Evolutionary conservation across 1,140 invertebrate species (phyloP).

Genomic region (Brachystomella parvula): DNA sequence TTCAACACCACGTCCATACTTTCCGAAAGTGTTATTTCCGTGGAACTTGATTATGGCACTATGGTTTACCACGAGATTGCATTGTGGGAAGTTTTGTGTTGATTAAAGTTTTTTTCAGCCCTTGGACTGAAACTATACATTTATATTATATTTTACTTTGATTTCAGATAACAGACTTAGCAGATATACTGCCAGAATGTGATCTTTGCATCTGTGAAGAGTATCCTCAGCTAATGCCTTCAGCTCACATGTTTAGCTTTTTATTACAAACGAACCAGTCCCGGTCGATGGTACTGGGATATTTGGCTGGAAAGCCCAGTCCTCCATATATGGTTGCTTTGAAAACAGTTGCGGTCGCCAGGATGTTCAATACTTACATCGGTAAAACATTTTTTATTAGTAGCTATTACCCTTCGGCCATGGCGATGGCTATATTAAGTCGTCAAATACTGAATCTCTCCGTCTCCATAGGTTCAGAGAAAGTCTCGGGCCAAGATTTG

Average conservation of each 20-base stretch:
- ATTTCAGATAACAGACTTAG: conserved; percentile 18
- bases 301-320: conserved; percentile 6
- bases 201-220: conserved; percentile 27
- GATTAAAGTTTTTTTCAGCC: neutral
- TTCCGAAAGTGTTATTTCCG: too few species aligned
- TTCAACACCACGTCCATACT: too few species aligned
- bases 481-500: conserved; percentile 30
- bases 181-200: conserved; percentile 13
- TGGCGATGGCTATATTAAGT: too few species aligned
- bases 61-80: too few species aligned
- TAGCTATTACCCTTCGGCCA: too few species aligned
- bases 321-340: conserved; percentile 20
- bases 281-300: conserved; percentile 26
- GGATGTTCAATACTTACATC: conserved; percentile 28
- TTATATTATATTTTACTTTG: neutral
- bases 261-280: conserved; percentile 23
- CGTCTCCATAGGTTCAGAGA: conserved; percentile 26
- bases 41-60: too few species aligned
- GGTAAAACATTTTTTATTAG: conserved; percentile 17
- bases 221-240: conserved; percentile 2
- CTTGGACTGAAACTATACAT: neutral
- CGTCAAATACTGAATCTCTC: too few species aligned
- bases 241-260: conserved; percentile 15
- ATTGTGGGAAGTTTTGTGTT: neutral
- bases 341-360: conserved; percentile 25